Conservation (phyloP, 2,113 vertebrate species). For the Polypterus senegalus region DNA sequence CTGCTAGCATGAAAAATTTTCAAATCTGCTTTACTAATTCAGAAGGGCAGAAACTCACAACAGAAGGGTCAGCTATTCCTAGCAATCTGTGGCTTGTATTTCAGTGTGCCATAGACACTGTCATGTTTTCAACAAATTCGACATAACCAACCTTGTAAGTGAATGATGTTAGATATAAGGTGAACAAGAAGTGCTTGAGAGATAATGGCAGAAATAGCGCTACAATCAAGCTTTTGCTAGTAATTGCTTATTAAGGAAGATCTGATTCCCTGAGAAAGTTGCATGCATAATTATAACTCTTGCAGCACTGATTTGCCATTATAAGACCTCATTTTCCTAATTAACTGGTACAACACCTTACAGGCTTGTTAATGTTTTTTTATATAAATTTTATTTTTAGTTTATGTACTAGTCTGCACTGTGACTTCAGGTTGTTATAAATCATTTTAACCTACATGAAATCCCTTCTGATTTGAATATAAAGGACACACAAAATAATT, state of each 20-base stretch:
- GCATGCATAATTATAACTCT: slow-evolving; percentile 27
- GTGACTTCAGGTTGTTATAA: not conserved
- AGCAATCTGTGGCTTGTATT: no score
- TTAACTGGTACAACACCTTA: slow-evolving; percentile 9
- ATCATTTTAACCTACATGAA: no score
- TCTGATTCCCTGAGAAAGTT: slow-evolving; percentile 21
- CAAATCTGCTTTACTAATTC: no score
- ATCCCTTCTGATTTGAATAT: no score
- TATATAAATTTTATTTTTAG: not conserved
- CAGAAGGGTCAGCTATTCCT: no score
- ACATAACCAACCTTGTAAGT: not conserved
- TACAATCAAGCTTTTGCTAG: slow-evolving; percentile 20
- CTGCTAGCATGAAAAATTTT: no score
- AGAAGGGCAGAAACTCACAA: no score
- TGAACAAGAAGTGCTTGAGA: slow-evolving; percentile 1
- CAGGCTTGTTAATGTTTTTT: slow-evolving; percentile 1
- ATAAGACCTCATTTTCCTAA: slow-evolving; percentile 10
- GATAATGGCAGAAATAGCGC: slow-evolving; percentile 10
- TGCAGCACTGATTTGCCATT: slow-evolving; percentile 11
- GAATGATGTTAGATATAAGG: slow-evolving; percentile 1
- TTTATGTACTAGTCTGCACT: not conserved
- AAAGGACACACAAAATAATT: no score
- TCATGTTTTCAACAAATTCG: slow-evolving; percentile 9
- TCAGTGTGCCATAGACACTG: no score
- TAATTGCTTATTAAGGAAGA: slow-evolving; percentile 24